Evolutionary conservation across 2,888 invertebrate species (phyloP), one percentile per base, ranked within the genome.

Genomic region (Petrolisthes manimaculis): DNA sequence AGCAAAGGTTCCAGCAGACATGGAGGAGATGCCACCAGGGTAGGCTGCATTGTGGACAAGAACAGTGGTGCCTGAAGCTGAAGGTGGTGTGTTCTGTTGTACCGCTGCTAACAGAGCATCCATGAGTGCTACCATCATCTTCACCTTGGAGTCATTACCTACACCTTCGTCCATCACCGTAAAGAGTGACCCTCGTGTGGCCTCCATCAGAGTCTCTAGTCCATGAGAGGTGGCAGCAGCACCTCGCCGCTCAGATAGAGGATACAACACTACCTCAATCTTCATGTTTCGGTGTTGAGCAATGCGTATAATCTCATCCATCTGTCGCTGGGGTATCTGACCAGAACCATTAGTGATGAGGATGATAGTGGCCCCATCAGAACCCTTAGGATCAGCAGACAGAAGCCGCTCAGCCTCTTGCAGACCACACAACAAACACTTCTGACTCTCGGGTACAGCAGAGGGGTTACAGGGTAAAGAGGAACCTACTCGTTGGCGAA

Each of bases 161-260:
- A 90, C 90, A 21, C 90, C 90, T 61, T 90, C 90, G 21, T 90
- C 90, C 90, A 90, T 90, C 5, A 90, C 89, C 51, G 90, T 90
- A 55, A 86, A 86, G 9, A 86, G 85, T 55, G 87, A 61, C 21
- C 89, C 90, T 8, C 83, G 79, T 9, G 89, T 82, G n/a, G 89
- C 89, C 54, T 56, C 81, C n/a, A 88, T 77, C 5, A 90, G 89
- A 18, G 71, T 71, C 77, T 89, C 89, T 14, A 90, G 85, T 21
- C 89, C 90, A 78, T 89, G 90, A 2, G 83, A 74, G 4, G 83
- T 67, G 61, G 82, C 80, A 12, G 89, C 84, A 9, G 87, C 81
- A 14, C 90, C 89, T 14, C 89, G 81, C 56, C 90, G 82, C 37
- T 89, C 89, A 9, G 87, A 84, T 80, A 90, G 77, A 9, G 90